These are phyloP conservation scores for Cherax quadricarinatus DNA, from an alignment of 1,140 invertebrate species.

Conservation along the genomic window DNA sequence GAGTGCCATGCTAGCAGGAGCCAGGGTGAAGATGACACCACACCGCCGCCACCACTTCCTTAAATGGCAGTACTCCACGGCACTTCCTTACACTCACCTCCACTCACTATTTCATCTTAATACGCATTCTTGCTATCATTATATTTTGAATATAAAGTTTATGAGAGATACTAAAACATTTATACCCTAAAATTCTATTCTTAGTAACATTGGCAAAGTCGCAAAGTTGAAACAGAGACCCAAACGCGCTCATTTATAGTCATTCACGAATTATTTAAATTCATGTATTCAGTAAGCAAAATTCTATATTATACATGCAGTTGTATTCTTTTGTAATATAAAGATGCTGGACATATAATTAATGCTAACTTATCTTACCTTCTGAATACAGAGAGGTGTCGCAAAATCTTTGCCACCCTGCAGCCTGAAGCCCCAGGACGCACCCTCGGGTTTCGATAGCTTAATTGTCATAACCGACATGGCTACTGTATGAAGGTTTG, in stretches of 20 bases:
- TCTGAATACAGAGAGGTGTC: conserved; percentile 76
- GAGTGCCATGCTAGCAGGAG: no score
- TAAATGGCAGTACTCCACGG: neutral
- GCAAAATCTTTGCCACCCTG: conserved; percentile 79
- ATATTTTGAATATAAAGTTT: no score
- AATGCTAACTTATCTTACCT: conserved; percentile 5
- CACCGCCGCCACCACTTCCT: neutral
- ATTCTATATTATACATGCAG: neutral
- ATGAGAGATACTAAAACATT: no score
- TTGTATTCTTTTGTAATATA: neutral
- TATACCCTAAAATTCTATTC: no score
- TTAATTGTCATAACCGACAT: conserved; percentile 72
- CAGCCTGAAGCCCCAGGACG: conserved; percentile 80
- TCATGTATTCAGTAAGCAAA: no score
- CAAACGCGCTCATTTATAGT: neutral
- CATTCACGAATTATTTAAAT: no score
- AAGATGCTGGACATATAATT: no score
- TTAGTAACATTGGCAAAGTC: neutral
- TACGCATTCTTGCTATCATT: no score
- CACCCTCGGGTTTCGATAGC: conserved; percentile 63
- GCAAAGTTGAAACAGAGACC: neutral
- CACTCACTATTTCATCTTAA: neutral
- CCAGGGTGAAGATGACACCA: neutral
- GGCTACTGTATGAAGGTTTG: conserved; percentile 39
- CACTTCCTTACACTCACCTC: neutral